A percentile compares a stretch with the other conserved stretches of the same genome.
Evolutionary conservation across 2,888 invertebrate species (phyloP).

Genomic region (Sarcophaga subvicina): DNA sequence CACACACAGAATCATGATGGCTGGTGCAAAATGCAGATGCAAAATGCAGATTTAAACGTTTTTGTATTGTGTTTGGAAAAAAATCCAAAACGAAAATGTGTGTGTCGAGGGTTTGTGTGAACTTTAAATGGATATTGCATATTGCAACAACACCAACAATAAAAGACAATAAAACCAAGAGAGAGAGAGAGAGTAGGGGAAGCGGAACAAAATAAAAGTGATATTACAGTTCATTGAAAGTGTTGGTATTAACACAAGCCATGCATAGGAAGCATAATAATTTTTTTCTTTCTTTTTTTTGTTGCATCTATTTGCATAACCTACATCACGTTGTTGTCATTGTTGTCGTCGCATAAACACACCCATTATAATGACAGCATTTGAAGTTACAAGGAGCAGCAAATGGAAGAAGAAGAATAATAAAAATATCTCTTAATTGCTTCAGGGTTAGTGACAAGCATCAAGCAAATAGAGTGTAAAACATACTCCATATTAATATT

Average conservation of each 20-base stretch:
- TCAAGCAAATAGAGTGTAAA: background rate
- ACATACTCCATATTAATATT: background rate
- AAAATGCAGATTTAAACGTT: slow-evolving; percentile 50
- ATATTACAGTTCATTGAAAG: slow-evolving; percentile 53
- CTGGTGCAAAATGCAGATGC: slow-evolving; percentile 14
- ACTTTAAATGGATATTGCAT: slow-evolving; percentile 30
- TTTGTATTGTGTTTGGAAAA: background rate
- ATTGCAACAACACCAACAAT: background rate
- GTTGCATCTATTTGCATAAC: slow-evolving; percentile 43
- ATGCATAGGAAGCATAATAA: slow-evolving; percentile 15
- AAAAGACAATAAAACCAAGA: slow-evolving; percentile 15
- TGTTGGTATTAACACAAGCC: slow-evolving; percentile 52
- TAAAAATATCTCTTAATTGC: slow-evolving; percentile 22
- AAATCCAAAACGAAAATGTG: background rate
- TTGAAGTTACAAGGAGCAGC: background rate
- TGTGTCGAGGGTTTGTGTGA: slow-evolving; percentile 17
- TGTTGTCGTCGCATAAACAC: background rate
- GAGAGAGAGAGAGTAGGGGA: background rate
- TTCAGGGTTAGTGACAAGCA: background rate
- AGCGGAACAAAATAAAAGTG: slow-evolving; percentile 1
- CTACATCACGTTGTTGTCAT: slow-evolving; percentile 37
- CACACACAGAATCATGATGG: background rate
- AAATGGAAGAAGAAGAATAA: background rate
- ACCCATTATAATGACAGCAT: background rate
- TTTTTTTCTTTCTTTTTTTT: background rate